These are phyloP conservation scores for Stomatorhinus ivindoensis DNA, from an alignment of 2,113 vertebrate species.

Conservation along the genomic window DNA sequence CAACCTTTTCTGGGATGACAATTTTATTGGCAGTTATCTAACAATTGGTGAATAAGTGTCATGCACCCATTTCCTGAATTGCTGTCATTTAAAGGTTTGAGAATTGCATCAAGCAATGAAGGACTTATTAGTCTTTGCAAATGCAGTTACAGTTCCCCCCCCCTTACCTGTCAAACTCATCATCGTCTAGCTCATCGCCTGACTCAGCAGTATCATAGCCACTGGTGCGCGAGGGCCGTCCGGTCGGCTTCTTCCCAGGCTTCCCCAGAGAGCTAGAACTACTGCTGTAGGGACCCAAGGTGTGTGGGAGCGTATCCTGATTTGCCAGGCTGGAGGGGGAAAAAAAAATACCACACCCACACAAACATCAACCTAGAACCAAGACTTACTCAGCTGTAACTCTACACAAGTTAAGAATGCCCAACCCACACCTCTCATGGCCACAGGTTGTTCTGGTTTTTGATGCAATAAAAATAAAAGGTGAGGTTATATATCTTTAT, in stretches of 20 bases:
- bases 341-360: neutral
- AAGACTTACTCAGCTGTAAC: neutral
- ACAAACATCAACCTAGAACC: neutral
- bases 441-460: neutral
- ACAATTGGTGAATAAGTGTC: neutral
- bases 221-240: conserved; percentile 42
- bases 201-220: conserved; percentile 69
- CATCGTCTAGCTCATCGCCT: conserved; percentile 77
- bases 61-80: neutral
- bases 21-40: neutral
- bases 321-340: conserved; percentile 21
- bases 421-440: neutral
- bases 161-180: conserved; percentile 69
- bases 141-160: neutral
- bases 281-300: conserved; percentile 39
- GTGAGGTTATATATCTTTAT: neutral
- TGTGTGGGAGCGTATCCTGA: conserved; percentile 24
- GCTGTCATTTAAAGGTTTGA: neutral
- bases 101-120: neutral
- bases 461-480: neutral
- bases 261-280: conserved; percentile 50
- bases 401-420: neutral
- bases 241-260: conserved; percentile 49
- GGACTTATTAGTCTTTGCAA: neutral
- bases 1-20: neutral